Evolutionary conservation across 2,888 invertebrate species (phyloP), one percentile per base, ranked within the genome.

Genomic region (Meliscaeva auricollis): DNA sequence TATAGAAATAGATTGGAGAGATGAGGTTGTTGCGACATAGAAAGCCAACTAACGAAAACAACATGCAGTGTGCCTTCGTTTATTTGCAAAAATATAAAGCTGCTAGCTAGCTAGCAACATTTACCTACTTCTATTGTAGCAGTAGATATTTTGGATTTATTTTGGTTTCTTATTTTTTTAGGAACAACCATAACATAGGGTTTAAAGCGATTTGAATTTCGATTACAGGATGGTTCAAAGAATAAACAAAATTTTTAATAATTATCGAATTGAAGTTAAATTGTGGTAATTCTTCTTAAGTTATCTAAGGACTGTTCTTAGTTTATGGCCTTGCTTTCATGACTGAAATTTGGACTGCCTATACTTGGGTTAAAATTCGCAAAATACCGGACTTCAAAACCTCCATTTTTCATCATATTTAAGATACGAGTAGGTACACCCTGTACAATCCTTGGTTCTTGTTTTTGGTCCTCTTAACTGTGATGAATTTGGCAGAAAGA

Each of bases 11-110:
- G 74, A 78, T 69, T 74, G 64, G 56, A 48, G 54, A 70, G 52
- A 64, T 70, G 80, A 60, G 44, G 75, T 64, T 48, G 69, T 75
- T 75, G 74, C 76, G 50, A 72, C 76, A 76, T 70, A 84, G 56
- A 79, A 79, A 79, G 73, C 56, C 54, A 64, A 66, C 75, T 56
- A 58, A 77, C 69, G 58, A 58, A 48, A 80, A 58, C 20, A 58
- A n/a, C 56, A 20, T 56, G 56, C 58, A 17, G 54, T 3, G 54
- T 77, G 73, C 30, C 68, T 77, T 77, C 68, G 62, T 73, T 77
- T 77, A 77, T 66, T 66, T 58, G 17, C 32, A 52, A 64, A 64
- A 22, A 70, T 68, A 72, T 50, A 60, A 70, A 56, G 26, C 20
- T 11, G 9, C 11, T 11, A 38, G 13, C 11, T 13, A 30, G 62